Evolutionary conservation across 2,797 vertebrate species (phyloP).

Genomic region (Clarias pachynema): DNA sequence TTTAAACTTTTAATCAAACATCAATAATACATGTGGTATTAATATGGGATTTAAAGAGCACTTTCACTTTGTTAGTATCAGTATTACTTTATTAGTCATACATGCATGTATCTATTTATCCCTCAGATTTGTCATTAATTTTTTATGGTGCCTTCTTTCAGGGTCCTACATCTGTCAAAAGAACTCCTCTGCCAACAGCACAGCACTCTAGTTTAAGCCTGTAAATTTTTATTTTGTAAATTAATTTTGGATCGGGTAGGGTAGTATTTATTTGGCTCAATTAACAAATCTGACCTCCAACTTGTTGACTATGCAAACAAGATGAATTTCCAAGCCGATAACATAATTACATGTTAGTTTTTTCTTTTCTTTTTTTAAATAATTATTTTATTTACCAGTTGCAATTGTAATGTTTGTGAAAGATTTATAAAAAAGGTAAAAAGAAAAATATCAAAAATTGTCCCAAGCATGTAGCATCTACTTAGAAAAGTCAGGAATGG

Average conservation of each 20-base stretch:
- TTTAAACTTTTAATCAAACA: neutral
- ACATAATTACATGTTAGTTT: neutral
- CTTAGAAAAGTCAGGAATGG: conserved; percentile 4
- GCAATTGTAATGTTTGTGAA: neutral
- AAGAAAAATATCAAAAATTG: neutral
- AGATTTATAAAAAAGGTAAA: neutral
- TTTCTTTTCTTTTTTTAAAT: neutral
- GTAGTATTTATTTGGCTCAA: conserved; percentile 22
- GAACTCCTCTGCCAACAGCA: conserved; percentile 37
- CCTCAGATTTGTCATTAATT: neutral
- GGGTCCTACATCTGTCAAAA: conserved; percentile 51
- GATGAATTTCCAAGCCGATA: neutral
- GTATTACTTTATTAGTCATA: neutral
- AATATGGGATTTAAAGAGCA: neutral
- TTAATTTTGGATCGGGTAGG: neutral
- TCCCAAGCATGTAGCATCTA: neutral
- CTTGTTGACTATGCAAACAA: conserved; percentile 22
- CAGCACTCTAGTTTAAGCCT: conserved; percentile 47
- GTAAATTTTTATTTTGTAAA: neutral
- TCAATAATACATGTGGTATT: neutral
- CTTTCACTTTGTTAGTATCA: neutral
- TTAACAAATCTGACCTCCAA: neutral
- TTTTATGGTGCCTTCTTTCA: conserved; percentile 44
- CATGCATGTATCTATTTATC: neutral
- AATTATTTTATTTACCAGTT: neutral